Base-by-base conservation (phyloP, 35 echinoderm and acorn worm genomes). In the Diadema setosum region DNA sequence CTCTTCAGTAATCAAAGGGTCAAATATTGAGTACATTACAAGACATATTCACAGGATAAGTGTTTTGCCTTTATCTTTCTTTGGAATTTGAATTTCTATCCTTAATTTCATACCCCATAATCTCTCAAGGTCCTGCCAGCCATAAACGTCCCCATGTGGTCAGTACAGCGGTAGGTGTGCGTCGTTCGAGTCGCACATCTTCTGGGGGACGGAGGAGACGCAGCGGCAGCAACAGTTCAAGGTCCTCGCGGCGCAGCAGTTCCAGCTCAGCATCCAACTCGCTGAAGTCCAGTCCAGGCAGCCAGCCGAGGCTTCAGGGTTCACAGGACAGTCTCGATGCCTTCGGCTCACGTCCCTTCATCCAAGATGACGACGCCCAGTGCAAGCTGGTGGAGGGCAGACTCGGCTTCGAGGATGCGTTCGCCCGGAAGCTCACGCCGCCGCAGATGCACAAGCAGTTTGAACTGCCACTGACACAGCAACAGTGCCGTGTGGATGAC, bases 251-350 rank as follows among this genome's bases (percentile, higher is more conserved):
- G 59, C 89, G 89, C 0, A 92, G 87, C 44, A 99, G 96, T 30
- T 91, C 88, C 33, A 90, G 88, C 20, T 94, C 96, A 16, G 90
- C 93, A 39, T 99, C 96, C 23, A 94, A 99, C 63, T 99, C 96
- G 11, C 61, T 94, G 37, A 99, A 99, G 78, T 99, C 96, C 1
- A 99, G 96, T 56, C 96, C 96, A 0, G 87, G 91, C 56, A 94
- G 82, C 45, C 92, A 89, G 35, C 96, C 87, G 3, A 86, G 92
- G 25, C 82, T 84, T 26, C 88, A 82, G 6, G 90, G 93, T 31
- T 99, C 95, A 16, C 91, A 93, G 40, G 95, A 97, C 58, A 94
- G 91, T 50, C 84, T 94, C 16, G 96, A 99, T 83, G 93, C 89
- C 8, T 82, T 91, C 39, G 90, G 89, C 16, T 90, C 88, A 2